Evolutionary conservation across 1,140 invertebrate genomes (phyloP).

Genomic region (Teleogryllus occipitalis): DNA sequence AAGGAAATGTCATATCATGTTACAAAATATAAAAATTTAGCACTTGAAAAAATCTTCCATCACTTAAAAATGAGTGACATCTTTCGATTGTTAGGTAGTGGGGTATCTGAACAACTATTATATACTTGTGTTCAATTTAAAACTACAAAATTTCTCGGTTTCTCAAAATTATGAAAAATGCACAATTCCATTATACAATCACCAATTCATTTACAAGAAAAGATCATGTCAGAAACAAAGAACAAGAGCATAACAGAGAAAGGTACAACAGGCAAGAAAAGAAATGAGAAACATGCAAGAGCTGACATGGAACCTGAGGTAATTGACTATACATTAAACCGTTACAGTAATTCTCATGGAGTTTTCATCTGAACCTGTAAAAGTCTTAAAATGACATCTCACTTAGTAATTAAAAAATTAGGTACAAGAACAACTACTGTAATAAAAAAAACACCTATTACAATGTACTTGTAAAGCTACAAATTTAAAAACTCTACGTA

Average conservation of each 20-base stretch:
- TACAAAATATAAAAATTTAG: too few relatives aligned
- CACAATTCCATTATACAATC: background rate
- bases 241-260: background rate
- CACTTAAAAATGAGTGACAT: too few relatives aligned
- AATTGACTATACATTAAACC: background rate
- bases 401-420: conserved; percentile 3
- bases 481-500: background rate
- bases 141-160: too few relatives aligned
- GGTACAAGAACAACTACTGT: background rate
- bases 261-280: background rate
- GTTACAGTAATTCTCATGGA: conserved; percentile 4
- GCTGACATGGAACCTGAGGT: background rate
- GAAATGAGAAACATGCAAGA: background rate
- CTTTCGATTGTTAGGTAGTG: too few relatives aligned
- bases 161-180: too few relatives aligned
- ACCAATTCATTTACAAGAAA: background rate
- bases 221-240: background rate
- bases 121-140: too few relatives aligned
- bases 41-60: too few relatives aligned
- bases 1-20: background rate
- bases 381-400: conserved; percentile 1
- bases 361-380: conserved; percentile 4
- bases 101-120: too few relatives aligned
- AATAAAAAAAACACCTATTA: conserved; percentile 3
- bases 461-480: conserved; percentile 4